These are phyloP conservation scores for Streblospio benedicti DNA, from an alignment of 1,140 invertebrate species.

Conservation along the genomic window DNA sequence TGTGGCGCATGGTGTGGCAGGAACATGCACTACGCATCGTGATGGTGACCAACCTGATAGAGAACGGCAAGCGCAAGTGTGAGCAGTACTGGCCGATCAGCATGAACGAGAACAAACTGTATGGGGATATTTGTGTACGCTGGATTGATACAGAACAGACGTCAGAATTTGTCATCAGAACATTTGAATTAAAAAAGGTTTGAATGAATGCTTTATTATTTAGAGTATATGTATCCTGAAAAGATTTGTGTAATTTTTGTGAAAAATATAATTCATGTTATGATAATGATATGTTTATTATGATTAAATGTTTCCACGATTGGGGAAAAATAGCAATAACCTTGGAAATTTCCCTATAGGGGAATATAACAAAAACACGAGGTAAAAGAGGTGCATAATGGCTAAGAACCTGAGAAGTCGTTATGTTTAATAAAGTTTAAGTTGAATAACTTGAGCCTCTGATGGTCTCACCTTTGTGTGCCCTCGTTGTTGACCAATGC, in stretches of 20 bases:
- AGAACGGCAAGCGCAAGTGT: slow-evolving; percentile 65
- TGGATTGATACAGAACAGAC: slow-evolving; percentile 77
- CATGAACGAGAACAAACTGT: slow-evolving; percentile 70
- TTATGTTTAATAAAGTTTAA: too few species aligned
- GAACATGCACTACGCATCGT: slow-evolving; percentile 20
- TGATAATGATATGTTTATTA: neutral
- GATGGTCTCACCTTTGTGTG: too few species aligned
- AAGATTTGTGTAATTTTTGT: too few species aligned
- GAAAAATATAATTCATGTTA: neutral
- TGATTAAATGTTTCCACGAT: too few species aligned
- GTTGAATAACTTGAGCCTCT: too few species aligned
- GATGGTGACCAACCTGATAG: slow-evolving; percentile 27
- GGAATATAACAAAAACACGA: too few species aligned
- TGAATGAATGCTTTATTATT: neutral
- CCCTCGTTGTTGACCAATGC: too few species aligned
- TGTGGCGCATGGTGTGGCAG: slow-evolving; percentile 32
- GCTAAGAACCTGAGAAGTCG: too few species aligned
- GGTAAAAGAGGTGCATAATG: too few species aligned
- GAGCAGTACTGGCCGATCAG: slow-evolving; percentile 88
- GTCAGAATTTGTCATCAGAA: slow-evolving; percentile 81
- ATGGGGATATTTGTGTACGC: slow-evolving; percentile 78
- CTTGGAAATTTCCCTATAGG: too few species aligned
- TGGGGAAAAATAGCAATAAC: too few species aligned
- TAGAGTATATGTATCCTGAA: too few species aligned
- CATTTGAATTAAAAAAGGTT: slow-evolving; percentile 49